Evolutionary conservation across 2,113 vertebrate species (phyloP), one percentile per base, ranked within the genome.

Genomic region (Oxygymnocypris stewartii): DNA sequence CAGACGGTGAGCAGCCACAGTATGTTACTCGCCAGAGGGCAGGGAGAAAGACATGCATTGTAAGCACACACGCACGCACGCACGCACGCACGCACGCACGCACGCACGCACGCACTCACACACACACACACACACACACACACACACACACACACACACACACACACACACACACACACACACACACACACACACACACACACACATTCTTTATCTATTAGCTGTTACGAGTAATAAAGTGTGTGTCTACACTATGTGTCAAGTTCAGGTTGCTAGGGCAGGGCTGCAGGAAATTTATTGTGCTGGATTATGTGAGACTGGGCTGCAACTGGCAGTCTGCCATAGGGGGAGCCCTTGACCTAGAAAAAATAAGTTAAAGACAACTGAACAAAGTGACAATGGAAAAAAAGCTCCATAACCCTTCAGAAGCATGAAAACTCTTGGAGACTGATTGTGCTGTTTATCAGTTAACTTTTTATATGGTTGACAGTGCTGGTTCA

Each of bases 311-410:
- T 92, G 90, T 89, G 93, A 95, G 92, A 91, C 89, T 90, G 86
- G 92, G 89, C 92, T 91, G 92, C 91, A 93, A 87, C 91, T 95
- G 94, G 94, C 92, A 84, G 74, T 69, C 57, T n/a, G 93, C 94
- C 94, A 94, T 69, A 92, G 91, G 91, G 92, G 93, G 91, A 94
- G 92, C 94, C 94, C 93, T 95, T 96, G 95, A 95, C 95, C 94
- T 92, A 94, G 91, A 96, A 85, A 76, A 81, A 88, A 80, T 14
- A 86, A 49, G 51, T 42, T 63, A 63, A 74, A 67, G 82, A 25
- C 85, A 86, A 82, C 40, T 77, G 20, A 57, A 51, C 69, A 71
- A 54, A 79, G 23, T 47, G 20, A 37, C 54, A 25, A 44, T 10
- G 4, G 31, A 6, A 28, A 16, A 63, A 65, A 65, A 7, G 9